phyloP scores from a whole-genome alignment of 2,888 invertebrate genomes.

The Notocelia uddmanniana region DNA sequence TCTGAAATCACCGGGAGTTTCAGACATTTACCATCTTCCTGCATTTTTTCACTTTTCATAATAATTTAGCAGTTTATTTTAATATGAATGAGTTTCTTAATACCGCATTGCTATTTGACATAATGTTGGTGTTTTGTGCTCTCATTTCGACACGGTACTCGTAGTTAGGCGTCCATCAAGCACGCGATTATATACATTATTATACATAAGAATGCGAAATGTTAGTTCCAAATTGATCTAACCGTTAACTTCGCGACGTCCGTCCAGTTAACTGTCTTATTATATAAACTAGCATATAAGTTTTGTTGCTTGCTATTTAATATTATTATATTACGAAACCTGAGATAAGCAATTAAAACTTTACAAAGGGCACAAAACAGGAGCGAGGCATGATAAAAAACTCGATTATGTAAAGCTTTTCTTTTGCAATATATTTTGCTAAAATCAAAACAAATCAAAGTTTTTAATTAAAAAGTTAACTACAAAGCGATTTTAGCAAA shows the following conservation, averaged over 20 bases:
- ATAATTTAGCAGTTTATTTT: no score
- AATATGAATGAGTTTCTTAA: no score
- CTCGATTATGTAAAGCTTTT: conserved; percentile 35
- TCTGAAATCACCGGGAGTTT: no score
- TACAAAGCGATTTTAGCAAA: not conserved
- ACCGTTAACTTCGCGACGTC: not conserved
- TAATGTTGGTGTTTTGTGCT: no score
- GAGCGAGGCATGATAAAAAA: conserved; percentile 35
- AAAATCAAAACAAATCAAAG: conserved; percentile 17
- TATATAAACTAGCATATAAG: not conserved
- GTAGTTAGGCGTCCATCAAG: no score
- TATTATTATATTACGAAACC: conserved; percentile 20
- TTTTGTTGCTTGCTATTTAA: not conserved
- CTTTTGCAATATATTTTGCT: conserved; percentile 19
- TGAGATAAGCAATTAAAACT: conserved; percentile 41
- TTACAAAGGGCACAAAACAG: conserved; percentile 39
- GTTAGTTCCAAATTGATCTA: not conserved
- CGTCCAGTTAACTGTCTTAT: not conserved
- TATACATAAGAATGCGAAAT: not conserved
- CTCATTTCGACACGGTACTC: no score
- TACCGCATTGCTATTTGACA: no score
- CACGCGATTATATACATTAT: no score
- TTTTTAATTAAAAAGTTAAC: conserved; percentile 34
- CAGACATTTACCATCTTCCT: no score
- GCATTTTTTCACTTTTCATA: no score